Percentiles rank a stretch among this genome's conserved stretches.
Evolutionary conservation across 2,113 vertebrate species (phyloP).

Genomic region (Galemys pyrenaicus): DNA sequence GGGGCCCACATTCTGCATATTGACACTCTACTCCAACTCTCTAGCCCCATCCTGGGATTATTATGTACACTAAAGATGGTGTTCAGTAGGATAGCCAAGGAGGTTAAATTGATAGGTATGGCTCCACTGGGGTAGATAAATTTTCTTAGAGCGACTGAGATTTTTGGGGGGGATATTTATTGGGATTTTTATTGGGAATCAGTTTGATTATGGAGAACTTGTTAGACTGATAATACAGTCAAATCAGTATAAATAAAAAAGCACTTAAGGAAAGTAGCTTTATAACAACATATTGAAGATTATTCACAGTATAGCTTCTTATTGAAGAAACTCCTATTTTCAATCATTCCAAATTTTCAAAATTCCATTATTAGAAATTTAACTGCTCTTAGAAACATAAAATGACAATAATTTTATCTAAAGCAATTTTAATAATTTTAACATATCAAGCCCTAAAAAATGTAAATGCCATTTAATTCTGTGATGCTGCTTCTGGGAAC

Average conservation of each 20-base stretch:
- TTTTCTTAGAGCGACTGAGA: neutral
- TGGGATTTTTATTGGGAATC: neutral
- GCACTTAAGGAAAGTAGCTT: neutral
- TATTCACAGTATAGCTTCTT: neutral
- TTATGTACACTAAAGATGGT: neutral
- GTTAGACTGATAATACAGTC: neutral
- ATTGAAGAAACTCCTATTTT: neutral
- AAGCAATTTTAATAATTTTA: conserved; percentile 20
- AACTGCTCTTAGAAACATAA: neutral
- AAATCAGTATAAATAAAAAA: conserved; percentile 2
- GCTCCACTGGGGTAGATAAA: neutral
- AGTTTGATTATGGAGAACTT: neutral
- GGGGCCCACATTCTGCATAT: neutral
- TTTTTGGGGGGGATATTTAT: no score
- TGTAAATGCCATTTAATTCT: neutral
- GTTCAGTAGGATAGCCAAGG: neutral
- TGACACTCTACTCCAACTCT: neutral
- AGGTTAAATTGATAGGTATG: neutral
- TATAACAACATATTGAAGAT: neutral
- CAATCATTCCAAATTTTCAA: neutral
- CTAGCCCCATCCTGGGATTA: neutral
- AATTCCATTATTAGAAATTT: conserved; percentile 24
- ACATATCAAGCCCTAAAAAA: neutral
- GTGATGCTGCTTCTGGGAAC: neutral
- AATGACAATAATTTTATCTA: neutral